These are phyloP conservation scores for Engraulis encrasicolus DNA, from an alignment of 2,113 vertebrate species.

Conservation along the genomic window DNA sequence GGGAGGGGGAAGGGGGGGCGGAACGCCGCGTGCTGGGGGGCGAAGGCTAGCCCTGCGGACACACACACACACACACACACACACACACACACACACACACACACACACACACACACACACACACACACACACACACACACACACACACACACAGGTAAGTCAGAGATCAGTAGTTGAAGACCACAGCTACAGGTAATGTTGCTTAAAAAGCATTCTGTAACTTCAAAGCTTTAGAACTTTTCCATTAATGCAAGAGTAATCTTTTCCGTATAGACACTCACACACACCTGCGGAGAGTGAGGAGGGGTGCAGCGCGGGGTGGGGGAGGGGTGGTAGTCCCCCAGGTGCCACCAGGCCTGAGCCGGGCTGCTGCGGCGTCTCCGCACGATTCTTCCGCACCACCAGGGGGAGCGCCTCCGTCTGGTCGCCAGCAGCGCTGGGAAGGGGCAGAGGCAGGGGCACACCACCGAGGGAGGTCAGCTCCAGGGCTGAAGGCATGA, in stretches of 20 bases:
- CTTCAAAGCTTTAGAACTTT: no score
- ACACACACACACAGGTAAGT: no score
- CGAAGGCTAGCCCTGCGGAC: slow-evolving; percentile 91
- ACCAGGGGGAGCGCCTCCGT: slow-evolving; percentile 95
- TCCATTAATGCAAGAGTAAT: no score
- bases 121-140: no score
- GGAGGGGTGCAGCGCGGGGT: slow-evolving; percentile 90
- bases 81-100: no score
- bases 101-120: no score
- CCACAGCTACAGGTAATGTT: no score
- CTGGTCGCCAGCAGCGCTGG: slow-evolving; percentile 89
- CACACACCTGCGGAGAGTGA: slow-evolving; percentile 89
- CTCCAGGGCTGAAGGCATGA: slow-evolving; percentile 95
- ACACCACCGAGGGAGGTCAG: slow-evolving; percentile 88
- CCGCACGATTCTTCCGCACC: slow-evolving; percentile 91
- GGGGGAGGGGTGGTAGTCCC: slow-evolving; percentile 90
- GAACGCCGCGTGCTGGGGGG: slow-evolving; percentile 93
- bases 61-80: no score
- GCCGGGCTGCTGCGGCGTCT: slow-evolving; percentile 88
- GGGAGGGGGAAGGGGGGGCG: slow-evolving; percentile 94
- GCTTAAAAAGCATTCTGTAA: no score
- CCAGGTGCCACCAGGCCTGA: slow-evolving; percentile 84
- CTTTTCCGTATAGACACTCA: no score
- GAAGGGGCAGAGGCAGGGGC: slow-evolving; percentile 88
- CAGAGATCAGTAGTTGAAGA: no score